Base-by-base conservation (phyloP, 2,888 invertebrate genomes). In the Eupeodes luniger region DNA sequence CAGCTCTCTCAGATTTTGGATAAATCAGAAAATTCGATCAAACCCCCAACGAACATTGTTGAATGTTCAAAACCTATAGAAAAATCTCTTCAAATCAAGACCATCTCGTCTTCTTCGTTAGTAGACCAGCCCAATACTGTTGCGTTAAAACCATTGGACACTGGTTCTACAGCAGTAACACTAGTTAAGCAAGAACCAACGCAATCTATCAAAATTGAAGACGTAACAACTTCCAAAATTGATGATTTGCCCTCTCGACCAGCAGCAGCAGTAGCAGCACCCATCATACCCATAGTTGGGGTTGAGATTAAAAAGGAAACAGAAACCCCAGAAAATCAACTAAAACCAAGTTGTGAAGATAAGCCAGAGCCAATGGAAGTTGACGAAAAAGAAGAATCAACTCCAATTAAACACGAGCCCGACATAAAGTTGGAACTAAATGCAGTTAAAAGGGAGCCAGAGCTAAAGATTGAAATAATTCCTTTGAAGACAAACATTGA, bases 281-380 rank as follows among this genome's bases (percentile, higher is more conserved):
- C 27, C 2, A 27, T 27, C 27, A 27, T 27, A n/a, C 11, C 6
- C 36, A n/a, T 47, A 12, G 3, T 19, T n/a, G 9, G 27, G 5
- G 67, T 7, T 57, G 70, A 74, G 59, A 67, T 87, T 14, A 81
- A 81, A 53, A 27, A n/a, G 16, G 53, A 14, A 51, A 14, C 49
- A 14, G 27, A 27, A 27, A 27, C 27, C 27, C 27, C 27, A 27
- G 27, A 27, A 27, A 4, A 6, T 19, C 12, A 74, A 61, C 11
- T 2, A 1, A 34, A 36, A 44, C 2, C 4, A 40, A 55, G 16
- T 55, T 12, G 5, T 1, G 61, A 75, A 64, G 36, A 51, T 6
- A 75, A 75, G 51, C 51, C 19, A 36, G 76, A 80, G 34, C 70
- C 61, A 55, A 81, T 72, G 70, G 79, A 70, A 9, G 69, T 62